A percentile compares a stretch with the other conserved stretches of the same genome.
These are phyloP conservation scores for Hydractinia symbiolongicarpus DNA, from an alignment of 30 jellyfish, hydroid and myxozoan species.

Conservation along the genomic window DNA sequence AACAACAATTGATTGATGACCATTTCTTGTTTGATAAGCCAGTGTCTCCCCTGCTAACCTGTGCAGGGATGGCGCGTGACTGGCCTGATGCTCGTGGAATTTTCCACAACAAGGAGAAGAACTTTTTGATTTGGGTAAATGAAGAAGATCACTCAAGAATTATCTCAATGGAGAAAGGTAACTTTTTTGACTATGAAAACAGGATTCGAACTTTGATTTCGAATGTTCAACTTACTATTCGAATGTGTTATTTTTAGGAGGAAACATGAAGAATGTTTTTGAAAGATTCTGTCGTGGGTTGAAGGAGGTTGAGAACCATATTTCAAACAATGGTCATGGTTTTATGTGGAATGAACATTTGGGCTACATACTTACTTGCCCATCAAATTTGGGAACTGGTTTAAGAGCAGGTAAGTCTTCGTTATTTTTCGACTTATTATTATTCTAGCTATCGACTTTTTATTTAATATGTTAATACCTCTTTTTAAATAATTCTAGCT, in stretches of 20 bases:
- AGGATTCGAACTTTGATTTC: no score
- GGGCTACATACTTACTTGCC: conserved; percentile 55
- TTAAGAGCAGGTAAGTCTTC: conserved; percentile 44
- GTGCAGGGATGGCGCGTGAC: conserved; percentile 94
- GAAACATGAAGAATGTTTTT: conserved; percentile 52
- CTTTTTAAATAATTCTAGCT: no score
- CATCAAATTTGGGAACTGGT: conserved; percentile 70
- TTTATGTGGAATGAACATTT: conserved; percentile 56
- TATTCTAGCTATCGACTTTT: no score
- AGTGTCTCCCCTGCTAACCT: conserved; percentile 66
- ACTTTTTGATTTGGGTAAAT: conserved; percentile 52
- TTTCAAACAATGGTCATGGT: conserved; percentile 33
- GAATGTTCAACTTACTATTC: neutral
- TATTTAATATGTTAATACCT: no score
- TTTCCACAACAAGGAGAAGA: conserved; percentile 69
- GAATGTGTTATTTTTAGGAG: conserved; percentile 26
- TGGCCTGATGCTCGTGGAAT: conserved; percentile 93
- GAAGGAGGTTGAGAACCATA: conserved; percentile 43
- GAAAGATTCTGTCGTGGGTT: conserved; percentile 54
- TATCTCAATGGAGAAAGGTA: conserved; percentile 61
- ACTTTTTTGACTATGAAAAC: neutral
- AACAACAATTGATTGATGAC: conserved; percentile 60
- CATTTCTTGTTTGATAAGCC: conserved; percentile 89
- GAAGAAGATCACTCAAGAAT: conserved; percentile 86
- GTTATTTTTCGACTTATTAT: neutral